A percentile compares a stretch with the other conserved stretches of the same genome.
phyloP scores from a whole-genome alignment of 2,797 vertebrate genomes.

The Synanceia verrucosa region DNA sequence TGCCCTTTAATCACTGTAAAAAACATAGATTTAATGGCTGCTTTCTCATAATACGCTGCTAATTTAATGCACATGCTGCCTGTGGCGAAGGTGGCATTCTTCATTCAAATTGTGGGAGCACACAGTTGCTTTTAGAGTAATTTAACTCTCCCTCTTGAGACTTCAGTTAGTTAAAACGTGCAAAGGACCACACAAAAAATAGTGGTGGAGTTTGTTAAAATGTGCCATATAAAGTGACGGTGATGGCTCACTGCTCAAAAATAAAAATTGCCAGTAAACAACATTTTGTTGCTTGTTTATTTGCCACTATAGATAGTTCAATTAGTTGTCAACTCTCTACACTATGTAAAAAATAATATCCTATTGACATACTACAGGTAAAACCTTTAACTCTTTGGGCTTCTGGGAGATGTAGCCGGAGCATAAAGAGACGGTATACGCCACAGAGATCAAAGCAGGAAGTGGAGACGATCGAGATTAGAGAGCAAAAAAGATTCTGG shows the following conservation, averaged over 20 bases:
- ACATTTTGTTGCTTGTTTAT: not conserved
- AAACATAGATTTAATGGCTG: slow-evolving; percentile 39
- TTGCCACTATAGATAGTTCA: not conserved
- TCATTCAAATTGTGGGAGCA: slow-evolving; percentile 23
- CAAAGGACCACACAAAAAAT: not conserved
- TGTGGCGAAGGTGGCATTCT: slow-evolving; percentile 25
- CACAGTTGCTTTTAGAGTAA: not conserved
- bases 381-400: too few species aligned
- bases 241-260: not conserved
- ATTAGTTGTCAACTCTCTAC: not conserved
- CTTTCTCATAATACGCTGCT: slow-evolving; percentile 55
- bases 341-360: not conserved
- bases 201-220: not conserved
- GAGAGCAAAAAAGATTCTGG: too few species aligned
- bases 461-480: too few species aligned
- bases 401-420: too few species aligned
- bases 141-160: slow-evolving; percentile 6
- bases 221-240: not conserved
- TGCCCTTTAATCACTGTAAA: slow-evolving; percentile 32
- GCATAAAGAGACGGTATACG: too few species aligned
- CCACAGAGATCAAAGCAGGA: too few species aligned
- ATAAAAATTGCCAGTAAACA: not conserved
- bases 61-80: slow-evolving; percentile 59
- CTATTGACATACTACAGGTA: not conserved
- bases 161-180: not conserved